A percentile compares a stretch with the other conserved stretches of the same genome.
Conservation (phyloP, 2,797 vertebrate species). For the Mastacembelus armatus region DNA sequence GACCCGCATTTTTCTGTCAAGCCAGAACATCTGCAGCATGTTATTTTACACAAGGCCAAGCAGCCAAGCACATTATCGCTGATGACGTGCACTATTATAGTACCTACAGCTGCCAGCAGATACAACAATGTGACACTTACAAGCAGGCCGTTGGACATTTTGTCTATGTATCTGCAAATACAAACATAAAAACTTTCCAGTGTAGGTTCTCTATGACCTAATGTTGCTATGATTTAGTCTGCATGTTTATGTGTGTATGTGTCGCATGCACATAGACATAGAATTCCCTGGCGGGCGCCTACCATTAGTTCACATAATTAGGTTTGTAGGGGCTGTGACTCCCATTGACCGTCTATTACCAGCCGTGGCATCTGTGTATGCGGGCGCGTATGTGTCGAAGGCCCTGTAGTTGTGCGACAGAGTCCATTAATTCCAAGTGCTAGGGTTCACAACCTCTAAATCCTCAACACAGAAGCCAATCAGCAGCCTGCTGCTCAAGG, state of each 20-base stretch:
- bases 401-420: constrained; percentile 50
- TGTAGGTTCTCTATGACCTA: neutral
- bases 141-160: neutral
- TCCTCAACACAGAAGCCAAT: constrained; percentile 78
- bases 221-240: constrained; percentile 6
- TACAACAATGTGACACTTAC: neutral
- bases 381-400: constrained; percentile 36
- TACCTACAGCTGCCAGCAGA: neutral
- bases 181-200: neutral
- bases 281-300: constrained; percentile 43
- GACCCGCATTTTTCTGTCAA: constrained; percentile 10
- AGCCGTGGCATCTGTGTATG: constrained; percentile 53
- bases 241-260: constrained; percentile 22
- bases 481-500: constrained; percentile 67
- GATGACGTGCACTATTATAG: constrained; percentile 4
- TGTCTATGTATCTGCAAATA: neutral
- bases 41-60: constrained; percentile 34
- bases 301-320: constrained; percentile 72
- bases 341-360: constrained; percentile 70
- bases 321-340: constrained; percentile 70
- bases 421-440: constrained; percentile 76
- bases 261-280: constrained; percentile 10
- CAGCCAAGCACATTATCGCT: neutral
- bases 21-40: constrained; percentile 20
- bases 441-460: constrained; percentile 64